These are phyloP conservation scores for Chloroceryle amazona DNA, from an alignment of 2,797 vertebrate genomes.

Conservation along the genomic window DNA sequence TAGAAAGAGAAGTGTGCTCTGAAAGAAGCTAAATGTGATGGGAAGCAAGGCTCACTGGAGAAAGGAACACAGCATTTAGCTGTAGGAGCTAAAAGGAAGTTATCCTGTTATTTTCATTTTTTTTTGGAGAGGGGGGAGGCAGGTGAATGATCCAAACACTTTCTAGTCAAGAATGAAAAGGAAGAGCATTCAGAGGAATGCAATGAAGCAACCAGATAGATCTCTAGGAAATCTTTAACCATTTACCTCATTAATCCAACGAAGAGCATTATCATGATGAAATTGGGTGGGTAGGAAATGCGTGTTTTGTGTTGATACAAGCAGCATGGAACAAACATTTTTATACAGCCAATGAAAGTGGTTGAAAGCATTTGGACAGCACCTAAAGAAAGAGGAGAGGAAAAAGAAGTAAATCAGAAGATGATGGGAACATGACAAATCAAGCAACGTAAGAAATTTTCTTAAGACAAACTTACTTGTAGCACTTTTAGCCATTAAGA, in stretches of 20 bases:
- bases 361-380: constrained; percentile 97
- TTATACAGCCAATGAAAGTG: constrained; percentile 91
- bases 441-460: not conserved
- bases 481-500: not conserved
- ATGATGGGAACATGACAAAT: not conserved
- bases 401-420: not conserved
- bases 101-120: not conserved
- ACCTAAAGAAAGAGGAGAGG: constrained; percentile 75
- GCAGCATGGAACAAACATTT: constrained; percentile 94
- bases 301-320: constrained; percentile 93
- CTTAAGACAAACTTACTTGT: not conserved
- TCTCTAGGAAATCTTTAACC: not conserved
- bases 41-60: not conserved
- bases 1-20: not conserved
- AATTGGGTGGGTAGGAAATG: constrained; percentile 90
- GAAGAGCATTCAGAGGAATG: not conserved
- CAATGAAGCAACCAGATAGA: not conserved
- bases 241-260: constrained; percentile 95
- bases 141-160: not conserved
- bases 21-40: not conserved
- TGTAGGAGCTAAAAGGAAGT: not conserved
- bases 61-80: not conserved
- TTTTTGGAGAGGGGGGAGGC: fast-evolving
- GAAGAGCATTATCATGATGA: constrained; percentile 97
- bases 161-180: not conserved